Percentiles rank a stretch among this genome's conserved stretches.
Conservation (phyloP, 2,113 vertebrate species). For the Gyps fulvus region DNA sequence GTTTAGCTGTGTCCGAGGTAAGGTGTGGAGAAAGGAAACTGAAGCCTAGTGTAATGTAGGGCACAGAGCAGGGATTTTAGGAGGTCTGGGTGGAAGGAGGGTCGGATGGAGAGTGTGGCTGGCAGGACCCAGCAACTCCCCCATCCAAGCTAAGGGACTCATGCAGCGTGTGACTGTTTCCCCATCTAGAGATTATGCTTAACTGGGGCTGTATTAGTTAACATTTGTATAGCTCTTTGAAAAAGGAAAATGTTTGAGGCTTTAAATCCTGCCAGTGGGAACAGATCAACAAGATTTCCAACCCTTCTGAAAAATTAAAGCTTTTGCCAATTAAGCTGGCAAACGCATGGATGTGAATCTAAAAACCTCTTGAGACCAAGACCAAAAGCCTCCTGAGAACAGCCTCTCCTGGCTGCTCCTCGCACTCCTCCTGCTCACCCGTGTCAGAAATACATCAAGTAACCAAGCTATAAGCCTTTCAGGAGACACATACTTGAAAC, state of each 20-base stretch:
- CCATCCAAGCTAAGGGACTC: not conserved
- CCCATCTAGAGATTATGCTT: not conserved
- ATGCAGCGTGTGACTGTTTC: not conserved
- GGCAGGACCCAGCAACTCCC: not conserved
- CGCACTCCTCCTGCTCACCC: not conserved
- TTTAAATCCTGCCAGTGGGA: constrained; percentile 52
- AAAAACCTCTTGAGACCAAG: constrained; percentile 46
- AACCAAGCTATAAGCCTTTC: not conserved
- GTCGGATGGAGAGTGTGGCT: not conserved
- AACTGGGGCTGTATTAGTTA: constrained; percentile 8
- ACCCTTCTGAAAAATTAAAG: constrained; percentile 55
- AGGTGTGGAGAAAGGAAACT: not conserved
- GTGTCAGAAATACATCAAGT: not conserved
- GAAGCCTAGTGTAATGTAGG: not conserved
- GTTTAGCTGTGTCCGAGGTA: rapidly evolving
- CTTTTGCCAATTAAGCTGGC: constrained; percentile 61
- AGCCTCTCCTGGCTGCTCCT: constrained; percentile 22
- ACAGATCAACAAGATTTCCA: constrained; percentile 56
- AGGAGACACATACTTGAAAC: not conserved
- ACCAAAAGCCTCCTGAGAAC: not conserved
- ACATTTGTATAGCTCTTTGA: constrained; percentile 32
- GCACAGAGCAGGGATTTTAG: not conserved
- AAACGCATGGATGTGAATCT: constrained; percentile 28
- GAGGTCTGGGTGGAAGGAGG: not conserved
- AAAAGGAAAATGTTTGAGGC: constrained; percentile 38